These are phyloP conservation scores for Coilia nasus DNA, from an alignment of 2,797 vertebrate species.

Conservation along the genomic window DNA sequence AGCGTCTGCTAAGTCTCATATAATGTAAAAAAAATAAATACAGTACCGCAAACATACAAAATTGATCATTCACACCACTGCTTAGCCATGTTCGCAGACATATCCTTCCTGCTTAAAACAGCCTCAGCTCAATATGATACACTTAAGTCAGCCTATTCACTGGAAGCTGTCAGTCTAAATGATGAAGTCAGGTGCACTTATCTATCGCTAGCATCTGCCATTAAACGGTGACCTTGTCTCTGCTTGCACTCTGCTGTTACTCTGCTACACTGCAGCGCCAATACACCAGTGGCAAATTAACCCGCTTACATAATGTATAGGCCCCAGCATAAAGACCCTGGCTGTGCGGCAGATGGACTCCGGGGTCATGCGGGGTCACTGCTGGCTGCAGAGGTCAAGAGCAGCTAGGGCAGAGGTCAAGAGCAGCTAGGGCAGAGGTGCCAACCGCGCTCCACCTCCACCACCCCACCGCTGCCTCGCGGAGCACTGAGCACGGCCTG, in stretches of 20 bases:
- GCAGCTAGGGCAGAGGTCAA: background rate
- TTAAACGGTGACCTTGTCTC: background rate
- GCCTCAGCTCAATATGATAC: background rate
- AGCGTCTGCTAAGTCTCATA: too few species aligned
- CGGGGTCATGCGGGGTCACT: background rate
- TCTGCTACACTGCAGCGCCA: background rate
- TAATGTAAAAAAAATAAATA: too few species aligned
- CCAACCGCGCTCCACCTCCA: background rate
- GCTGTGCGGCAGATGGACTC: background rate
- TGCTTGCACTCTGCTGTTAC: background rate
- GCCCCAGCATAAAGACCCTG: background rate
- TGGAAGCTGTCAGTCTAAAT: background rate
- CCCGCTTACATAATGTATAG: slow-evolving; percentile 13
- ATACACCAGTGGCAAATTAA: background rate
- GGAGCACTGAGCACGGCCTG: background rate
- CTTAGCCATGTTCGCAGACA: too few species aligned
- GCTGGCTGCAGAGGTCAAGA: background rate
- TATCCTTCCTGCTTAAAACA: background rate
- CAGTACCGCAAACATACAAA: too few species aligned
- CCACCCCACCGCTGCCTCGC: background rate
- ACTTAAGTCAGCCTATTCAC: background rate
- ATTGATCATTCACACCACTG: too few species aligned
- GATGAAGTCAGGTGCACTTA: background rate
- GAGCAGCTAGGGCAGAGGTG: background rate
- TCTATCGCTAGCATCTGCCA: background rate